phyloP scores from a whole-genome alignment of 2,888 invertebrate genomes.

The Cataglyphis albicans region DNA sequence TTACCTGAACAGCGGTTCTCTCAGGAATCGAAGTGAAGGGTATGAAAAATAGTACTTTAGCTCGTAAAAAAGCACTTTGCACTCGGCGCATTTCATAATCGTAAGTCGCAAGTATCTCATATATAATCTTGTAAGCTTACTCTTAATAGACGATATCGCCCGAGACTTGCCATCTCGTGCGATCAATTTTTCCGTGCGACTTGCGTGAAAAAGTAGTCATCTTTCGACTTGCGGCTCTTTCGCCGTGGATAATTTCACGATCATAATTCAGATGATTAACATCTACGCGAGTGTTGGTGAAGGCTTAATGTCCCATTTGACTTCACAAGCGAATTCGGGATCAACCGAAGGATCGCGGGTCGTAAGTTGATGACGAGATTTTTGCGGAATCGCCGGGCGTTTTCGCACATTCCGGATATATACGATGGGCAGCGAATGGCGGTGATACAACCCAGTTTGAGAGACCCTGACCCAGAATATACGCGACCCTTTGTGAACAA shows the following conservation, averaged over 20 bases:
- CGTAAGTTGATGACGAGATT: slow-evolving; percentile 8
- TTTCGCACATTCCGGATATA: slow-evolving; percentile 38
- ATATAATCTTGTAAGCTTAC: not conserved
- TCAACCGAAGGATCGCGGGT: not conserved
- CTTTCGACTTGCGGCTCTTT: not conserved
- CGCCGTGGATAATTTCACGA: not conserved
- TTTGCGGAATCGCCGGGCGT: slow-evolving; percentile 17
- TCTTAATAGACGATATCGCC: not conserved
- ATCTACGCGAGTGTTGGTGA: not conserved
- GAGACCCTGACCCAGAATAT: slow-evolving; percentile 37
- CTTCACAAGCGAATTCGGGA: slow-evolving; percentile 18
- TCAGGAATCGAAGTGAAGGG: slow-evolving; percentile 53
- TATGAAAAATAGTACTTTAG: slow-evolving; percentile 17
- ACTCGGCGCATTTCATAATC: slow-evolving; percentile 56
- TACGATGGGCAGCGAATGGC: slow-evolving; percentile 4
- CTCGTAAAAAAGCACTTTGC: slow-evolving; percentile 34
- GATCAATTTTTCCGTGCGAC: not conserved
- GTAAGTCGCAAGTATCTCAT: slow-evolving; percentile 45
- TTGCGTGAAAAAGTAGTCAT: not conserved
- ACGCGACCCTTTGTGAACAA: slow-evolving; percentile 52
- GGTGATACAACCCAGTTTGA: slow-evolving; percentile 51
- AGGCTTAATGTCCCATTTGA: not conserved
- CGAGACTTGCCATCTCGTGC: not conserved
- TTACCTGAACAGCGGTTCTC: slow-evolving; percentile 65
- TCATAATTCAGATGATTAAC: not conserved